These are phyloP conservation scores for Augochlora pura DNA, from an alignment of 1,140 invertebrate genomes.

Conservation along the genomic window DNA sequence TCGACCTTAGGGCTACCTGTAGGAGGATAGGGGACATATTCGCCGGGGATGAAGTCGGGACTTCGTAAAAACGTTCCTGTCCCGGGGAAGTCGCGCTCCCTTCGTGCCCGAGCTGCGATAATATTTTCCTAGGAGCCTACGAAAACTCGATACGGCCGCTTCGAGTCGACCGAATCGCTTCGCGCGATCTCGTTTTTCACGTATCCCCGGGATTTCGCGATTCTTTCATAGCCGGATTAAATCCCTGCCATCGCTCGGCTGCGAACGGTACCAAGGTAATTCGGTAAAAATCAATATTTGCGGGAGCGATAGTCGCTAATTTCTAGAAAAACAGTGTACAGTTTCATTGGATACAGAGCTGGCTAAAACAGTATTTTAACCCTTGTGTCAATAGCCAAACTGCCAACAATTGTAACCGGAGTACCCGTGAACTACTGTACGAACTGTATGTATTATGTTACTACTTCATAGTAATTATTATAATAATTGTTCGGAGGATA, in stretches of 20 bases:
- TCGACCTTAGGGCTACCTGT: conserved; percentile 48
- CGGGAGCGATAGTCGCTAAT: neutral
- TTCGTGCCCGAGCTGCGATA: conserved; percentile 39
- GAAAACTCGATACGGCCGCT: conserved; percentile 52
- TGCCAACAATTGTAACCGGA: too few relatives aligned
- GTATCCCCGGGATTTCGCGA: neutral
- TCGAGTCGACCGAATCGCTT: neutral
- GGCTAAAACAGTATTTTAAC: too few relatives aligned
- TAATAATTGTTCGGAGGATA: too few relatives aligned
- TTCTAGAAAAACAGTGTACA: neutral
- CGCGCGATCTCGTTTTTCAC: conserved; percentile 38
- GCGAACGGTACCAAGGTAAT: neutral
- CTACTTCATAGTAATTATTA: too few relatives aligned
- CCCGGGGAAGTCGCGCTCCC: conserved; percentile 40
- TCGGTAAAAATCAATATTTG: conserved; percentile 3
- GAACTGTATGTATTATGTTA: too few relatives aligned
- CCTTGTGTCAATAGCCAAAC: too few relatives aligned
- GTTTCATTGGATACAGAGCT: neutral
- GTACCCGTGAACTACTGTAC: too few relatives aligned
- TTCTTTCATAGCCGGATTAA: conserved; percentile 22
- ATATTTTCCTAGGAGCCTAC: conserved; percentile 59
- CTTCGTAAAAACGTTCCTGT: conserved; percentile 49
- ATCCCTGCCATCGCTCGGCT: neutral
- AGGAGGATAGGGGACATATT: conserved; percentile 40
- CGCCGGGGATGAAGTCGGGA: conserved; percentile 27